Percentiles rank a stretch among this genome's conserved stretches.
phyloP scores from a whole-genome alignment of 2,113 vertebrate species.

The Erpornis zantholeuca region DNA sequence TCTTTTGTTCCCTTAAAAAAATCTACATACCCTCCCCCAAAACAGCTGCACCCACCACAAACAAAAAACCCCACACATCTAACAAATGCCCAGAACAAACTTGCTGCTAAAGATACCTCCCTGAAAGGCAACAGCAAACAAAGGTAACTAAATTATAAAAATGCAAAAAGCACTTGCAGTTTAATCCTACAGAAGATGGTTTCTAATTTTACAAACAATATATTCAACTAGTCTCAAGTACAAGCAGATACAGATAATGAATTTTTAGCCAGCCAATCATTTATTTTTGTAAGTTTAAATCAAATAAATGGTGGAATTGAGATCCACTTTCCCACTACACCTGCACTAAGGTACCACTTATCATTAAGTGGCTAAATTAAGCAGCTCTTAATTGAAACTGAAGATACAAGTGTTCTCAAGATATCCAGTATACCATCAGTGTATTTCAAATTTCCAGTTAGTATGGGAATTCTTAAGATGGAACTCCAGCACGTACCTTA shows the following conservation, averaged over 20 bases:
- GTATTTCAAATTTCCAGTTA: neutral
- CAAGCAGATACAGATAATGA: neutral
- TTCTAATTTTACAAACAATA: neutral
- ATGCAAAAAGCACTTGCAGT: neutral
- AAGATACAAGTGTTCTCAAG: neutral
- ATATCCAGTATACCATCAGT: neutral
- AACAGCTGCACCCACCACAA: neutral
- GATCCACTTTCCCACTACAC: neutral
- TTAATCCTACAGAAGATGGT: neutral
- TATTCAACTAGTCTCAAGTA: neutral
- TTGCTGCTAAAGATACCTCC: neutral
- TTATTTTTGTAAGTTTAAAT: neutral
- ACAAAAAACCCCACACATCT: neutral
- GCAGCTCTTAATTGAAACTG: neutral
- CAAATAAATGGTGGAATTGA: neutral
- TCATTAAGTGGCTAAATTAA: neutral
- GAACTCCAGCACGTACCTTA: neutral
- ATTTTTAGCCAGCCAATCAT: neutral
- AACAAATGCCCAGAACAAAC: neutral
- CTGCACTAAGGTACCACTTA: neutral
- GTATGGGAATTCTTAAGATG: neutral
- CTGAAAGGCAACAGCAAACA: neutral
- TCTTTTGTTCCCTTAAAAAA: neutral
- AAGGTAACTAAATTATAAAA: neutral
- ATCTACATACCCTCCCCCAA: fast-evolving